Base-by-base conservation (phyloP, 2,888 invertebrate species). In the Candidula unifasciata region DNA sequence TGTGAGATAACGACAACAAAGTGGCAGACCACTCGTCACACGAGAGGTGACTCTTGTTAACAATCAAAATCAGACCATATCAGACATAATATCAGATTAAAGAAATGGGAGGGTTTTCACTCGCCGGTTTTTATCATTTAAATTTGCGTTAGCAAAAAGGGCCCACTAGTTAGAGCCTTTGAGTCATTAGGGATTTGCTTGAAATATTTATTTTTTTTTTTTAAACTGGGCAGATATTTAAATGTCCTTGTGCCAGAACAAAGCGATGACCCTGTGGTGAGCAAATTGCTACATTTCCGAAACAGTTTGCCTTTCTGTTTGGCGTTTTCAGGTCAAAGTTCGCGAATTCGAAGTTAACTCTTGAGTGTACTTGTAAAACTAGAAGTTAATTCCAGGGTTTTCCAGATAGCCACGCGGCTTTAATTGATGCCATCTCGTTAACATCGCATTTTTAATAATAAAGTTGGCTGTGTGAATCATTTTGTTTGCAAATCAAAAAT, bases 191-290 rank as follows among this genome's bases (percentile, higher is more conserved):
- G 3, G 64, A 6, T 6, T 13, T 44, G 13, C 44, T 44, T 44
- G 13, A 44, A 44, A 44, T 44, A n/a, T n/a, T n/a, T n/a, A n/a
- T n/a, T n/a, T n/a, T n/a, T n/a, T n/a, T n/a, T 37, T 57, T 6
- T n/a, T 16, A 64, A 44, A 27, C 27, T 18, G 66, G 79, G 3
- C 35, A 18, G 64, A 21, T 66, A 79, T 68, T 30, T 66, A 66
- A 44, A 68, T 60, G 35, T 52, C 1, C 30, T 18, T 30, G 79
- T 18, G 3, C 13, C 18, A 5, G 30, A 37, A 79, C 79, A 79
- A 79, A 66, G 37, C n/a, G 66, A 66, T 79, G 79, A 66, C 44
- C 68, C 27, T 10, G 68, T 18, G 52, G 27, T 79, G 79, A 79
- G 78, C 66, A 64, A 79, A 68, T 66, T 79, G 44, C 16, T 27